Percentiles rank a stretch among this genome's conserved stretches.
These are phyloP conservation scores for Eptesicus fuscus DNA, from an alignment of 2,113 vertebrate species.

Conservation along the genomic window DNA sequence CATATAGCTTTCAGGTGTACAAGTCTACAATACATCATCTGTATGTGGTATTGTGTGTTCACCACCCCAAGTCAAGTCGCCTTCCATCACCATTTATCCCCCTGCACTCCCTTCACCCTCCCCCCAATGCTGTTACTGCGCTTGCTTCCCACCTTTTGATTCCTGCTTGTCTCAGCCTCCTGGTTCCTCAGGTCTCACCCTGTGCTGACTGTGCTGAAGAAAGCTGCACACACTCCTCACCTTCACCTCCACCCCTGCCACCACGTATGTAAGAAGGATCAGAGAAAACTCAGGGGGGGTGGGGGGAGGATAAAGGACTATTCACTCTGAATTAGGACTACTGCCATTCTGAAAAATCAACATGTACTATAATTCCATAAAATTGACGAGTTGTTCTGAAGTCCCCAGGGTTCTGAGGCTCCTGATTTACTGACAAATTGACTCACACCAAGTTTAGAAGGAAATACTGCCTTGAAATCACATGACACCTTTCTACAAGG, in stretches of 20 bases:
- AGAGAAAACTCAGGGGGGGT: background rate
- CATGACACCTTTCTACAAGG: background rate
- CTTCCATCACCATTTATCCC: background rate
- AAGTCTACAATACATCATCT: background rate
- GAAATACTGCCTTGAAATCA: background rate
- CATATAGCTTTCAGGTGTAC: background rate
- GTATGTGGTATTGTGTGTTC: background rate
- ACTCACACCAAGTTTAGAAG: background rate
- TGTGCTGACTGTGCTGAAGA: background rate
- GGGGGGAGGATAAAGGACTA: background rate
- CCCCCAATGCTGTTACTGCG: background rate
- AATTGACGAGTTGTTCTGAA: background rate
- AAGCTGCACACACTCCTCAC: background rate
- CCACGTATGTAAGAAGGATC: background rate
- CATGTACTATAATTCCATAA: constrained; percentile 10
- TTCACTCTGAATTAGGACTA: background rate
- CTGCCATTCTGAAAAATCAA: constrained; percentile 17
- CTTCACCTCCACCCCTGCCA: background rate
- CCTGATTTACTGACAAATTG: background rate
- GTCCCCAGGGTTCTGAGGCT: background rate
- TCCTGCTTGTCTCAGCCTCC: background rate
- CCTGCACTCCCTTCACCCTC: background rate
- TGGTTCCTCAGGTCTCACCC: background rate
- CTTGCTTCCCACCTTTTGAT: background rate
- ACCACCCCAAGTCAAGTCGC: background rate